phyloP scores from a whole-genome alignment of 2,113 vertebrate genomes.

The Ciconia stormi region DNA sequence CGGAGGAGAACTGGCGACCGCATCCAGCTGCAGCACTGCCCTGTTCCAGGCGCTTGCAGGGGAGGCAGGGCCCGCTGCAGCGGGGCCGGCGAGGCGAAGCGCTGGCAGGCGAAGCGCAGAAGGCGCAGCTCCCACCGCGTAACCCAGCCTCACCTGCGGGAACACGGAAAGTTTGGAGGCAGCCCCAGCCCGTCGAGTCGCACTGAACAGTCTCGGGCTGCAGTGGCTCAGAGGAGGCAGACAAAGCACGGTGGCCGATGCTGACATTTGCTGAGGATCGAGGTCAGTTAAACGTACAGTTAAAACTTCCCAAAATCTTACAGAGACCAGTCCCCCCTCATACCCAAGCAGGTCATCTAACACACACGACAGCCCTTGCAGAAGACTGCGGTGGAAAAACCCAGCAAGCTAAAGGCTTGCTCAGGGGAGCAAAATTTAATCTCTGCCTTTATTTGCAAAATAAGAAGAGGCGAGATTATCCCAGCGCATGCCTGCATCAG shows the following conservation, averaged over 20 bases:
- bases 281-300: not conserved
- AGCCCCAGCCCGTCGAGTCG: not conserved
- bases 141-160: not conserved
- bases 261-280: not conserved
- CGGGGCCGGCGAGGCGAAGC: not conserved
- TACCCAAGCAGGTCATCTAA: accelerated
- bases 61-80: not conserved
- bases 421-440: not conserved
- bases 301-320: accelerated
- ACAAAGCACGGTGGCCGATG: not conserved
- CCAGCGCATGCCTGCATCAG: not conserved
- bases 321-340: not conserved
- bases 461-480: not conserved
- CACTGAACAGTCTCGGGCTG: not conserved
- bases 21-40: not conserved
- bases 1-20: not conserved
- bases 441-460: not conserved
- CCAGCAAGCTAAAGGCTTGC: not conserved
- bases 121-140: not conserved
- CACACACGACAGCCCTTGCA: not conserved
- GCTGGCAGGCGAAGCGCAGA: no score
- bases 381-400: not conserved
- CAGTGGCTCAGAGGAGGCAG: not conserved
- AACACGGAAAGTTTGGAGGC: accelerated
- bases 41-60: not conserved